phyloP scores from a whole-genome alignment of 2,888 invertebrate species.

The Lasius platythorax region DNA sequence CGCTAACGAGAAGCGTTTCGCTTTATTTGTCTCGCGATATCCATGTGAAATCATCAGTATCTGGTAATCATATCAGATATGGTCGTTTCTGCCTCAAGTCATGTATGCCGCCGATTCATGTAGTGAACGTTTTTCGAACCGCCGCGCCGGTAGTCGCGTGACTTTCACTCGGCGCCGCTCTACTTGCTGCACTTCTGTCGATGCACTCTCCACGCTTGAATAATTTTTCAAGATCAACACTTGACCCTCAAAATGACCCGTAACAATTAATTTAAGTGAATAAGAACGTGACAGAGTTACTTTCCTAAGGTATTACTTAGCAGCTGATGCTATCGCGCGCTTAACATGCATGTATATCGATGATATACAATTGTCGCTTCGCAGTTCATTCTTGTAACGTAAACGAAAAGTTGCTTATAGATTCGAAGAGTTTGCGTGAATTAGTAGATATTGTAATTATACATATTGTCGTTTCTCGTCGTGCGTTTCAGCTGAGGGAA shows the following conservation, averaged over 20 bases:
- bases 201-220: slow-evolving; percentile 60
- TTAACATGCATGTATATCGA: not conserved
- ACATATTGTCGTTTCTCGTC: not conserved
- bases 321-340: not conserved
- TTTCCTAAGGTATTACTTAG: not conserved
- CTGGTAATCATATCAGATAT: slow-evolving; percentile 37
- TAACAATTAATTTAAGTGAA: slow-evolving; percentile 14
- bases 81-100: slow-evolving; percentile 39
- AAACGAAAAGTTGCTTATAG: not conserved
- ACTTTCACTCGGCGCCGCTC: slow-evolving; percentile 78
- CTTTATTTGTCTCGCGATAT: not conserved
- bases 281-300: not conserved
- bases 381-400: not conserved
- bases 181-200: slow-evolving; percentile 76
- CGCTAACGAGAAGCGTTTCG: not conserved
- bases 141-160: slow-evolving; percentile 61
- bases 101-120: slow-evolving; percentile 60
- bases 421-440: not conserved
- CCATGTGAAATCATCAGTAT: slow-evolving; percentile 62
- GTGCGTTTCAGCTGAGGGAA: slow-evolving; percentile 66
- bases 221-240: slow-evolving; percentile 61
- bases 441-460: not conserved
- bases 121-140: slow-evolving; percentile 46
- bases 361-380: not conserved
- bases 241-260: slow-evolving; percentile 5